Evolutionary conservation across 2,888 invertebrate genomes (phyloP).

Genomic region (Gortyna flavago): DNA sequence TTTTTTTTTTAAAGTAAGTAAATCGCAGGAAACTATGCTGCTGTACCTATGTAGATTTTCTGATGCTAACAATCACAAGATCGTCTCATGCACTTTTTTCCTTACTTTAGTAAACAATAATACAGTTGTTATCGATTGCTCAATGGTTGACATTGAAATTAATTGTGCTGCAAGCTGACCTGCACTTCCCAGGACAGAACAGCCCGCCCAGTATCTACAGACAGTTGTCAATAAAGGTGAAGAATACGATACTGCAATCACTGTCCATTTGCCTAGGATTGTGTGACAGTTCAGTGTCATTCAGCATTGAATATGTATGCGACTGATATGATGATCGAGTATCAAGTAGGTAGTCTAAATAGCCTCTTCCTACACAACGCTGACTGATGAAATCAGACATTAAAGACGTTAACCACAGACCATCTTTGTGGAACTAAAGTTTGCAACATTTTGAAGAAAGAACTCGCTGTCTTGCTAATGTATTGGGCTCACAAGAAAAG

Average conservation of each 20-base stretch:
- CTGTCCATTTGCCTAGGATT: slow-evolving; percentile 19
- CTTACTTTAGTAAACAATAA: slow-evolving; percentile 45
- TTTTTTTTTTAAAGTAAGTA: slow-evolving; percentile 54
- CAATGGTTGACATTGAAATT: slow-evolving; percentile 43
- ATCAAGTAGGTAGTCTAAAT: slow-evolving; percentile 31
- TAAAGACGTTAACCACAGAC: slow-evolving; percentile 31
- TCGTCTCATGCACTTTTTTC: slow-evolving; percentile 36
- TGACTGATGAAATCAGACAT: slow-evolving; percentile 46
- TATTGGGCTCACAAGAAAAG: slow-evolving; percentile 30
- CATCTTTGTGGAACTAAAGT: slow-evolving; percentile 28
- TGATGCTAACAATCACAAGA: slow-evolving; percentile 31
- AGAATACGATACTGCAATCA: slow-evolving; percentile 4
- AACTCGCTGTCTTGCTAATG: slow-evolving; percentile 28
- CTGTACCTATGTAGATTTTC: slow-evolving; percentile 44
- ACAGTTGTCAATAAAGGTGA: not conserved
- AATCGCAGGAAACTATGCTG: slow-evolving; percentile 40
- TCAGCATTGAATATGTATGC: slow-evolving; percentile 25
- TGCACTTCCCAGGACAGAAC: slow-evolving; percentile 11
- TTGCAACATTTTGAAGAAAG: slow-evolving; percentile 39
- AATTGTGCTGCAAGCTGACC: slow-evolving; percentile 8
- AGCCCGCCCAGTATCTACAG: not conserved
- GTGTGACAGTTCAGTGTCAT: slow-evolving; percentile 11
- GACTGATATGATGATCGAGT: slow-evolving; percentile 34
- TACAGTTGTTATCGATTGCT: slow-evolving; percentile 37
- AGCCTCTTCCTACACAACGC: slow-evolving; percentile 38